Evolutionary conservation across 1,140 invertebrate species (phyloP).

Genomic region (Ostrea denselamellosa): DNA sequence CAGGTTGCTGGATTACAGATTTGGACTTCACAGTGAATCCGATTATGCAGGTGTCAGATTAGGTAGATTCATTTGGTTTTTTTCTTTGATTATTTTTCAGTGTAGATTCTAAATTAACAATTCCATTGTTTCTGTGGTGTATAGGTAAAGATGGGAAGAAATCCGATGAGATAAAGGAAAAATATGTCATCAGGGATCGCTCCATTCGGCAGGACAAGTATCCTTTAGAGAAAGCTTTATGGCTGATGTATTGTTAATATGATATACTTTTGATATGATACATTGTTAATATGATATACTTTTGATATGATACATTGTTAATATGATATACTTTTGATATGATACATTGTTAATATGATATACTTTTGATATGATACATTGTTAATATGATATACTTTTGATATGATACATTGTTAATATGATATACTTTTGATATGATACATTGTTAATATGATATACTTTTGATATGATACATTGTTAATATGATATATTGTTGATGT

Average conservation of each 20-base stretch:
- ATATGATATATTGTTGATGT: too few relatives aligned
- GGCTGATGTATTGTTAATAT: neutral
- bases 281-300: too few relatives aligned
- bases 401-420: neutral
- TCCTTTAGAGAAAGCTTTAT: conserved; percentile 61
- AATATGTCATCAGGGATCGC: conserved; percentile 67
- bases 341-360: neutral
- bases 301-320: neutral
- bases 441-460: too few relatives aligned
- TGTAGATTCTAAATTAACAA: neutral
- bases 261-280: neutral
- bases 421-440: too few relatives aligned
- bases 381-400: neutral
- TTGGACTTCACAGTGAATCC: too few relatives aligned
- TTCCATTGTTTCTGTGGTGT: neutral
- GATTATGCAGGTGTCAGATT: too few relatives aligned
- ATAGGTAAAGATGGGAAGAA: conserved; percentile 58
- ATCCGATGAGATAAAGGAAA: conserved; percentile 59
- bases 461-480: too few relatives aligned
- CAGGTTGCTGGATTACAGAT: too few relatives aligned
- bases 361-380: neutral
- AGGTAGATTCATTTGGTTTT: neutral
- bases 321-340: neutral
- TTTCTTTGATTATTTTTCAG: too few relatives aligned
- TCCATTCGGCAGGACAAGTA: conserved; percentile 68